These are phyloP conservation scores for Acronicta psi DNA, from an alignment of 2,888 invertebrate genomes.

Conservation along the genomic window DNA sequence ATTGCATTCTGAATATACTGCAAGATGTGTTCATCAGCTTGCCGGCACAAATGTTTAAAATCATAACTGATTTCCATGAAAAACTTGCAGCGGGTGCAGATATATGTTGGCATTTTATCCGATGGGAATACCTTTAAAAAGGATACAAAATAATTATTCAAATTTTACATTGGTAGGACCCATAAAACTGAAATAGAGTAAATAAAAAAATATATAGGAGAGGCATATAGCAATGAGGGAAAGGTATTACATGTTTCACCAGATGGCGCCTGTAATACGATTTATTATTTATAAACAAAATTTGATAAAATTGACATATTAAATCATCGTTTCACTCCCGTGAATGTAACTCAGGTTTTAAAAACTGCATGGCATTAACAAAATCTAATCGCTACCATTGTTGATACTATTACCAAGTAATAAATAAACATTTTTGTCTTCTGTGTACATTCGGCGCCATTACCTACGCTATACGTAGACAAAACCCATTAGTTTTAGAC, in stretches of 20 bases:
- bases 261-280: slow-evolving; percentile 56
- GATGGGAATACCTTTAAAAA: slow-evolving; percentile 87
- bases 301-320: no score
- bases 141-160: neutral
- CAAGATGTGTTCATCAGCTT: slow-evolving; percentile 92
- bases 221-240: no score
- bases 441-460: slow-evolving; percentile 52
- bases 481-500: slow-evolving; percentile 19
- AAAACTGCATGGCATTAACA: neutral
- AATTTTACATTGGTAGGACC: neutral
- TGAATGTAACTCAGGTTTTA: neutral
- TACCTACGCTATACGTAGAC: slow-evolving; percentile 34
- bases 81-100: slow-evolving; percentile 91
- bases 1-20: slow-evolving; percentile 91
- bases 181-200: no score
- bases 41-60: slow-evolving; percentile 93
- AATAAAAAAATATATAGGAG: no score
- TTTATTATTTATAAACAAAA: slow-evolving; percentile 20
- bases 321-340: neutral
- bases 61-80: slow-evolving; percentile 92
- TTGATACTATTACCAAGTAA: neutral
- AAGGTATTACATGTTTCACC: slow-evolving; percentile 21
- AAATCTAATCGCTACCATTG: neutral
- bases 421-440: slow-evolving; percentile 26
- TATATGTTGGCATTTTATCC: slow-evolving; percentile 93